These are phyloP conservation scores for Scleropages formosus DNA, from an alignment of 2,797 vertebrate species.

Conservation along the genomic window DNA sequence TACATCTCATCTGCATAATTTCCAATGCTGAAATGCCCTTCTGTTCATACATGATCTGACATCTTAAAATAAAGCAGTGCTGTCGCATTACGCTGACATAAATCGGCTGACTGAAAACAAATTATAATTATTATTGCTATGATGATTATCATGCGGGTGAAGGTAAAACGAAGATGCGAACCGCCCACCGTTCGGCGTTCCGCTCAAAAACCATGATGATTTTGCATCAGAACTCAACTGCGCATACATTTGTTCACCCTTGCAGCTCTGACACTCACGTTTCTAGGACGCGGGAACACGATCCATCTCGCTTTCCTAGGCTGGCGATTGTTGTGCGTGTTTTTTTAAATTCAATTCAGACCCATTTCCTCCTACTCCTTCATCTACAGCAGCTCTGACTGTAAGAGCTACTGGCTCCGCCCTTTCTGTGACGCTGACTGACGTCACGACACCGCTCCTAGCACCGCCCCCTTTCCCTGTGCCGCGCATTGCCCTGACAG, in stretches of 20 bases:
- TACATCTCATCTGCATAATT: too few relatives aligned
- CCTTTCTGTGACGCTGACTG: neutral
- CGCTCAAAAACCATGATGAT: neutral
- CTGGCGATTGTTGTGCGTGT: neutral
- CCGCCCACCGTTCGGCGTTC: neutral
- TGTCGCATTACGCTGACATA: too few relatives aligned
- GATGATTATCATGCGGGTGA: too few relatives aligned
- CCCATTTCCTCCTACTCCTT: neutral
- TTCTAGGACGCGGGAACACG: neutral
- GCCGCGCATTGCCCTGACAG: neutral
- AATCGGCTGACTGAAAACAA: too few relatives aligned
- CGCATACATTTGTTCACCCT: too few relatives aligned
- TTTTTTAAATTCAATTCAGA: conserved; percentile 11
- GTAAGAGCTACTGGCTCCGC: neutral
- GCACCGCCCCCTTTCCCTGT: neutral
- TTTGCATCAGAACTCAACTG: neutral
- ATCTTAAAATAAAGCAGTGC: too few relatives aligned
- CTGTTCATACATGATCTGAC: too few relatives aligned
- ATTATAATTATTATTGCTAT: too few relatives aligned
- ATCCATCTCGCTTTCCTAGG: conserved; percentile 6
- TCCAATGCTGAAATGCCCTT: too few relatives aligned
- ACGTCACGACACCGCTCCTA: neutral
- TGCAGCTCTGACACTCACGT: neutral
- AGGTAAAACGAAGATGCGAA: too few relatives aligned
- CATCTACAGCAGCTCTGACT: neutral